phyloP scores from a whole-genome alignment of 2,888 invertebrate species.

The Helobdella robusta region DNA sequence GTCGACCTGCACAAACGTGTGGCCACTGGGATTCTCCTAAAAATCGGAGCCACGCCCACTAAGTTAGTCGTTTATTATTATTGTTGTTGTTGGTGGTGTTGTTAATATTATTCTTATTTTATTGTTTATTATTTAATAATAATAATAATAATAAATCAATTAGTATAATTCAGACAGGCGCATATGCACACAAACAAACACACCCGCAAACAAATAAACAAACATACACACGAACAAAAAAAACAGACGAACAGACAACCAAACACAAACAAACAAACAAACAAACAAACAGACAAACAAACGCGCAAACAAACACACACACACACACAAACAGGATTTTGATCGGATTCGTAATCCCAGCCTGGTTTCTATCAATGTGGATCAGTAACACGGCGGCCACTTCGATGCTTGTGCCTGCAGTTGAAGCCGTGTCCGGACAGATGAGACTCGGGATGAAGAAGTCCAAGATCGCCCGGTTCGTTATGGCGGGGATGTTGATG shows the following conservation, averaged over 20 bases:
- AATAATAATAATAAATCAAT: no score
- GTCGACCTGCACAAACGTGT: slow-evolving; percentile 28
- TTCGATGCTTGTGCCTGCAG: slow-evolving; percentile 47
- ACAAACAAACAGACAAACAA: no score
- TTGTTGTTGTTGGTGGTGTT: not conserved
- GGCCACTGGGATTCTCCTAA: slow-evolving; percentile 21
- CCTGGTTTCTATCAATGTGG: slow-evolving; percentile 93
- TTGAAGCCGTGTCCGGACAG: slow-evolving; percentile 49
- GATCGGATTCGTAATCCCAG: slow-evolving; percentile 73
- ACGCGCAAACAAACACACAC: no score
- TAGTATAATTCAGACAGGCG: no score
- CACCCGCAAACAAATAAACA: no score
- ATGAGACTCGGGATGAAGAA: slow-evolving; percentile 7
- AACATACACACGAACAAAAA: no score
- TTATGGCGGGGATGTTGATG: no score
- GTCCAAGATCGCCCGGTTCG: not conserved
- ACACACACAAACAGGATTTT: slow-evolving; percentile 61
- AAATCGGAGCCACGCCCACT: slow-evolving; percentile 22
- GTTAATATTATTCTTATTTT: not conserved
- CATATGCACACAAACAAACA: no score
- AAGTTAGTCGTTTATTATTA: slow-evolving; percentile 23
- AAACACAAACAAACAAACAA: no score
- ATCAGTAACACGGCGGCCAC: slow-evolving; percentile 78
- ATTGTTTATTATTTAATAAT: not conserved
- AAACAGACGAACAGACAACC: no score